Evolutionary conservation across 2,888 invertebrate genomes (phyloP), one percentile per base, ranked within the genome.

Genomic region (Caenorhabditis sulstoni): DNA sequence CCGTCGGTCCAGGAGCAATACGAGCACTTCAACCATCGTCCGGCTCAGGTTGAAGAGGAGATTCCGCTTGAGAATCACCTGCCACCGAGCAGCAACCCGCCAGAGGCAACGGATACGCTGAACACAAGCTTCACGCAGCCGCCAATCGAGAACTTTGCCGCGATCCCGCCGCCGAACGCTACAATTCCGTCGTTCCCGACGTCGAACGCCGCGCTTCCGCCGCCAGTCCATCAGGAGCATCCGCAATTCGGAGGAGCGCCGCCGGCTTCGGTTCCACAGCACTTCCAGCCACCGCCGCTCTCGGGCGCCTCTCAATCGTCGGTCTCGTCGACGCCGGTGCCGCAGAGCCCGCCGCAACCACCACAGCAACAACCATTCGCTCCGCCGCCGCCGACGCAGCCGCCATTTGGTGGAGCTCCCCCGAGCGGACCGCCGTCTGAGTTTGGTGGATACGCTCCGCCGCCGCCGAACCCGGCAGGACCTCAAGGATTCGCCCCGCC

Each of bases 1-100:
- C 87, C 87, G 18, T 86, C 87, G 16, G 41, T 77, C 3, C 87
- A 87, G 50, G 86, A 87, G 74, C 84, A 87, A 68, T 85, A 86
- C 8, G 47, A 55, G 29, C 39, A 65, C 53, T 67, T 76, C 57
- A 71, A 57, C 35, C 70, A 71, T 41, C 75, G 68, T n/a, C 55
- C 66, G 18, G 50, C 65, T 29, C 76, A 67, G n/a, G 49, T 76
- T 9, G 80, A 80, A 18, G 80, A 80, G 58, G 80, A 80, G 12
- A 80, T 80, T 55, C 71, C 80, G 39, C 39, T 80, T 8, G 80
- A 80, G n/a, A 20, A 44, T 1, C 47, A 23, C 16, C 29, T 16
- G 7, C 59, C 49, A 1, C 39, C 22, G 11, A 18, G 29, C 29
- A 29, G 29, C 29, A 7, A 5, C 7, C 29, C 29, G 14, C 20